phyloP scores from a whole-genome alignment of 2,888 invertebrate genomes.

The Achlya flavicornis region DNA sequence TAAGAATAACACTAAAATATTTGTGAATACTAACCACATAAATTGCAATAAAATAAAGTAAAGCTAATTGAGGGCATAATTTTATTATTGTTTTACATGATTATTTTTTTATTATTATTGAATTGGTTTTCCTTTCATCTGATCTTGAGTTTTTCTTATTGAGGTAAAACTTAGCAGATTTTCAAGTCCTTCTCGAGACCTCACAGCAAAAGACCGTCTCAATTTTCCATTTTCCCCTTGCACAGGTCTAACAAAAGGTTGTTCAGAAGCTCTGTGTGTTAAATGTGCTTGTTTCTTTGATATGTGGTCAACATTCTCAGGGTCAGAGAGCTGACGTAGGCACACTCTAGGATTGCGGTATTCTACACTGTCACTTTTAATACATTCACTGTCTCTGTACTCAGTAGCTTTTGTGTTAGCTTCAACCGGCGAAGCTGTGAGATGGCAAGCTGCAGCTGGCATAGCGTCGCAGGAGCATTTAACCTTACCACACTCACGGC shows the following conservation, averaged over 20 bases:
- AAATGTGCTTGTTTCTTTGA: slow-evolving; percentile 15
- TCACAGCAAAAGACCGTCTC: slow-evolving; percentile 73
- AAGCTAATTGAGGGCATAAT: too few species aligned
- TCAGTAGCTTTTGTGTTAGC: slow-evolving; percentile 29
- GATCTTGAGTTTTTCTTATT: slow-evolving; percentile 61
- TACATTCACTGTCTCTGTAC: slow-evolving; percentile 32
- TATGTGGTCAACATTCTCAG: slow-evolving; percentile 37
- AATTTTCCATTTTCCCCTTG: slow-evolving; percentile 68
- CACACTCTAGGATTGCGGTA: slow-evolving; percentile 56
- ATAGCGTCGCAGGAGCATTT: slow-evolving; percentile 84
- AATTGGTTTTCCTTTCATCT: slow-evolving; percentile 57
- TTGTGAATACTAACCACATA: not conserved
- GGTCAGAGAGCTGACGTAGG: slow-evolving; percentile 56
- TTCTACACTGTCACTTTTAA: slow-evolving; percentile 47
- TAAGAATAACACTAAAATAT: not conserved
- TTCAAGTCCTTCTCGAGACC: slow-evolving; percentile 76
- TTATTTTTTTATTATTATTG: slow-evolving; percentile 36
- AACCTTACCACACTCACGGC: slow-evolving; percentile 87
- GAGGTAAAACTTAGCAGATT: slow-evolving; percentile 69
- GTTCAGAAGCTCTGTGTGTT: slow-evolving; percentile 59
- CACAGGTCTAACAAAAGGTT: slow-evolving; percentile 61
- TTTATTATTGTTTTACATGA: not conserved
- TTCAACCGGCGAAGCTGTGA: slow-evolving; percentile 36
- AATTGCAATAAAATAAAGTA: not conserved
- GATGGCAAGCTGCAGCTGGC: slow-evolving; percentile 39